A percentile compares a stretch with the other conserved stretches of the same genome.
Evolutionary conservation across 2,113 vertebrate genomes (phyloP).

Genomic region (Chiloscyllium plagiosum): DNA sequence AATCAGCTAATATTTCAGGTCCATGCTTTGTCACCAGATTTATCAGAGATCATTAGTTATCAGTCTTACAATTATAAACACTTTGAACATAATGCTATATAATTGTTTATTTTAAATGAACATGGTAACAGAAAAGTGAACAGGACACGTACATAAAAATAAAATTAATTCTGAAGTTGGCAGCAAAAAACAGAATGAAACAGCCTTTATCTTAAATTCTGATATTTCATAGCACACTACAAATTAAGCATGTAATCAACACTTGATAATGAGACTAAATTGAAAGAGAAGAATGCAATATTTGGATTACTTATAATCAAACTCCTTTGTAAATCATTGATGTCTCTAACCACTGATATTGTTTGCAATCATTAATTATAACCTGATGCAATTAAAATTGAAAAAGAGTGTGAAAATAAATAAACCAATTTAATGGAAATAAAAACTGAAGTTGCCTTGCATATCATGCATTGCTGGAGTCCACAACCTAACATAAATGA

Average conservation of each 20-base stretch:
- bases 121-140: not conserved
- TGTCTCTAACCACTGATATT: slow-evolving; percentile 61
- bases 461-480: slow-evolving; percentile 62
- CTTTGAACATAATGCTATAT: not conserved
- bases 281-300: not conserved
- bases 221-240: not conserved
- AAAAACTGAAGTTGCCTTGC: slow-evolving; percentile 52
- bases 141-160: not conserved
- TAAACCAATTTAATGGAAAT: slow-evolving; percentile 12
- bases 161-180: not conserved
- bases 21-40: not conserved
- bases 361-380: slow-evolving; percentile 59
- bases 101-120: not conserved
- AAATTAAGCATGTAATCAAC: not conserved
- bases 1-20: not conserved
- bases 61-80: not conserved
- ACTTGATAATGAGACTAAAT: not conserved
- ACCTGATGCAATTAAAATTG: not conserved
- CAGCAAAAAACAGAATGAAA: not conserved
- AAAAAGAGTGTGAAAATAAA: slow-evolving; percentile 3
- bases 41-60: not conserved
- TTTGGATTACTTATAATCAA: not conserved
- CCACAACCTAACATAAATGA: slow-evolving; percentile 62
- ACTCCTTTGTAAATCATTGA: slow-evolving; percentile 59
- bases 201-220: not conserved